Percentiles rank a stretch among this genome's conserved stretches.
Evolutionary conservation across 2,797 vertebrate genomes (phyloP).

Genomic region (Knipowitschia caucasica): DNA sequence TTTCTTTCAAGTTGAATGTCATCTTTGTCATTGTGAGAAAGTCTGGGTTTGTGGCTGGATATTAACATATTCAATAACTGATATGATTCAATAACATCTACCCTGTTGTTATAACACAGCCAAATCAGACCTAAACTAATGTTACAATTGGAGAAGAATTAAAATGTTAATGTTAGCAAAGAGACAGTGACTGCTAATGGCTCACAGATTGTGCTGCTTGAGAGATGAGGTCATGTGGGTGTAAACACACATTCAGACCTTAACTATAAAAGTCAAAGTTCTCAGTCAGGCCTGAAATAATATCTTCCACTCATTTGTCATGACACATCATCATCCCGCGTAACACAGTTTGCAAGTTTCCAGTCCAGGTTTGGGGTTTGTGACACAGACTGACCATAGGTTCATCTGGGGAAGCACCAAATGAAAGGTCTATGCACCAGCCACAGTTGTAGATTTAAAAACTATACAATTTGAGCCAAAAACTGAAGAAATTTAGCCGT

Average conservation of each 20-base stretch:
- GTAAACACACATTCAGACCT: slow-evolving; percentile 10
- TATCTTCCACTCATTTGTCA: neutral
- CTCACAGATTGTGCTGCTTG: slow-evolving; percentile 45
- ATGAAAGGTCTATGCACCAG: too few species aligned
- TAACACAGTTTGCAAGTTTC: neutral
- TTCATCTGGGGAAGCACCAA: too few species aligned
- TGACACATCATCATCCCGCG: neutral
- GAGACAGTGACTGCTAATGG: slow-evolving; percentile 43
- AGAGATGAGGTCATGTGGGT: slow-evolving; percentile 48
- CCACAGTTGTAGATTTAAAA: too few species aligned
- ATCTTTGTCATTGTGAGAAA: too few species aligned
- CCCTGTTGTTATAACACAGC: too few species aligned
- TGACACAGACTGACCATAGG: neutral
- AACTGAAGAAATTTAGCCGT: too few species aligned
- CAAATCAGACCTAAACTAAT: slow-evolving; percentile 19
- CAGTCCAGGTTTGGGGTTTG: neutral
- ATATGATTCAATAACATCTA: too few species aligned
- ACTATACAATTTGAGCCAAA: too few species aligned
- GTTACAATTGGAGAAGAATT: slow-evolving; percentile 29
- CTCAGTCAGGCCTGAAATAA: neutral
- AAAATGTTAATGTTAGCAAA: slow-evolving; percentile 42
- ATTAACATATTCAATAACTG: too few species aligned
- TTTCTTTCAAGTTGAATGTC: too few species aligned
- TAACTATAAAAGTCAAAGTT: neutral
- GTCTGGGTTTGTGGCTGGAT: too few species aligned